Conservation (phyloP, 2,888 invertebrate species). For the Limnephilus lunatus region DNA sequence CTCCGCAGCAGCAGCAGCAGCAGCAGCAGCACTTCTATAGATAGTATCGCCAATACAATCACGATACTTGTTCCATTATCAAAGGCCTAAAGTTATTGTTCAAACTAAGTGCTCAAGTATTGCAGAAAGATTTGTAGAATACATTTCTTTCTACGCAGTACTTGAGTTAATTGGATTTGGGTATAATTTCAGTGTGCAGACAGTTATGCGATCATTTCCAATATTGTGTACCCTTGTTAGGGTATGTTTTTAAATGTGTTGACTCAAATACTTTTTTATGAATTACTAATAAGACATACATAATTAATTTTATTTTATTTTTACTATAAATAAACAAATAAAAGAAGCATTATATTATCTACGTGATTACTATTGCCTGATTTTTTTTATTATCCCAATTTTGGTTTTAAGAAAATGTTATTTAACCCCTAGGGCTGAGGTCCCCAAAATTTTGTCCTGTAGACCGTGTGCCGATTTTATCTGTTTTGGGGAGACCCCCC, state of each 20-base stretch:
- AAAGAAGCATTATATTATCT: background rate
- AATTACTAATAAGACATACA: background rate
- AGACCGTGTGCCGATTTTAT: no score
- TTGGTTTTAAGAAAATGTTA: background rate
- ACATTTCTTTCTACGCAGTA: background rate
- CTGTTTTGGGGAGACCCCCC: no score
- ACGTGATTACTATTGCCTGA: background rate
- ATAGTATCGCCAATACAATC: slow-evolving; percentile 69
- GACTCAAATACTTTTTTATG: background rate
- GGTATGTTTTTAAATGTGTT: background rate
- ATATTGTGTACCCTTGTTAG: background rate
- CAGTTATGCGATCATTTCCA: background rate
- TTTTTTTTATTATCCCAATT: background rate
- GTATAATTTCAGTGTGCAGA: background rate
- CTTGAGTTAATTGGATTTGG: background rate
- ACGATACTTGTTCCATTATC: background rate
- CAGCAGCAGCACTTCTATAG: slow-evolving; percentile 83
- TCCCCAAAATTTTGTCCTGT: no score
- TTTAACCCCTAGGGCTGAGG: no score
- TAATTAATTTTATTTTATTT: background rate
- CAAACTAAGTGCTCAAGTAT: background rate
- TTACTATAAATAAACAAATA: background rate
- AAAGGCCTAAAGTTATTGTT: background rate
- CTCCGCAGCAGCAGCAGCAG: slow-evolving; percentile 74
- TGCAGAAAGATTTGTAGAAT: background rate